Percentiles rank a stretch among this genome's conserved stretches.
Evolutionary conservation across 2,797 vertebrate species (phyloP).

Genomic region (Cetoscarus ocellatus): DNA sequence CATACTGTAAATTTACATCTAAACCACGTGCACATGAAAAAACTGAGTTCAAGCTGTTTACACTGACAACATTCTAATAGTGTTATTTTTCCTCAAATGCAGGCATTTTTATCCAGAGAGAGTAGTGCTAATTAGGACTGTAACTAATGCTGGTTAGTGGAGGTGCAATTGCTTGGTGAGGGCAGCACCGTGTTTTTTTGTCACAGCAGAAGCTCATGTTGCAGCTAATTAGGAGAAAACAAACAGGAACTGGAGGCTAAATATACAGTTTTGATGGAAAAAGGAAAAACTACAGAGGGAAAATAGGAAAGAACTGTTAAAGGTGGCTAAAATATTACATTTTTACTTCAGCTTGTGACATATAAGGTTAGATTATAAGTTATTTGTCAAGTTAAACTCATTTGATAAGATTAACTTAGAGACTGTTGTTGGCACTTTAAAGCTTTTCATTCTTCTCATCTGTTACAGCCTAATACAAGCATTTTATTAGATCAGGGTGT

Average conservation of each 20-base stretch:
- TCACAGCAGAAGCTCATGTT: conserved; percentile 52
- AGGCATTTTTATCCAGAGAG: conserved; percentile 35
- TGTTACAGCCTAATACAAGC: too few relatives aligned
- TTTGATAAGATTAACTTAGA: too few relatives aligned
- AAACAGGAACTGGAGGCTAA: conserved; percentile 20
- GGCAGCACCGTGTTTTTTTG: conserved; percentile 41
- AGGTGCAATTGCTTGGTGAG: conserved; percentile 50
- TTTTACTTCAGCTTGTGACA: too few relatives aligned
- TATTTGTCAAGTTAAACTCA: too few relatives aligned
- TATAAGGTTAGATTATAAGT: too few relatives aligned
- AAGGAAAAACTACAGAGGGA: neutral
- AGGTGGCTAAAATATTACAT: neutral
- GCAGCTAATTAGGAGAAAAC: conserved; percentile 72
- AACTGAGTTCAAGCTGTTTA: conserved; percentile 25
- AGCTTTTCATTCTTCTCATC: too few relatives aligned
- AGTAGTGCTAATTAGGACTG: conserved; percentile 63
- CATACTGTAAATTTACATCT: neutral
- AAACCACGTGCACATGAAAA: conserved; percentile 14
- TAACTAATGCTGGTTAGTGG: conserved; percentile 44
- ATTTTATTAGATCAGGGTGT: too few relatives aligned
- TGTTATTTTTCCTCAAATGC: neutral
- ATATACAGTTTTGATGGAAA: neutral
- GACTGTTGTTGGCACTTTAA: too few relatives aligned
- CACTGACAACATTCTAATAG: neutral
- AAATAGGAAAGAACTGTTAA: neutral